phyloP scores from a whole-genome alignment of 2,888 invertebrate genomes.

The Parnassius apollo region DNA sequence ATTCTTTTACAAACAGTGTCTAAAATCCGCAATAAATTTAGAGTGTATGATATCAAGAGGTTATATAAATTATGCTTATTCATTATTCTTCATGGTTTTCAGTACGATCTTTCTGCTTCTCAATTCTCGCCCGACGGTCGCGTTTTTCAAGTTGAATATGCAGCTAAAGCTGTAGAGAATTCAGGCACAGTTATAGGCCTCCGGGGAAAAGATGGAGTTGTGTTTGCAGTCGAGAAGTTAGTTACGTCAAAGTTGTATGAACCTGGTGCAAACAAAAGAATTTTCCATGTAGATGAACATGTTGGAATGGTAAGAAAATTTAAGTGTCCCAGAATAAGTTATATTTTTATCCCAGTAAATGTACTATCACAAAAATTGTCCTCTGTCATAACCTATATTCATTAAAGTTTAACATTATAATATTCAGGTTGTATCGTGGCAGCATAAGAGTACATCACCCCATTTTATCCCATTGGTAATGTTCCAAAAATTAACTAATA shows the following conservation, averaged over 20 bases:
- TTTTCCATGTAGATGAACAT: slow-evolving; percentile 95
- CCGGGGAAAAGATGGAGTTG: slow-evolving; percentile 96
- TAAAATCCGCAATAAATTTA: neutral
- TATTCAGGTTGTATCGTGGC: no score
- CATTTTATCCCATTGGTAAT: no score
- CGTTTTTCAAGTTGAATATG: slow-evolving; percentile 99
- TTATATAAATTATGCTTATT: slow-evolving; percentile 33
- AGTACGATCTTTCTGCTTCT: slow-evolving; percentile 99
- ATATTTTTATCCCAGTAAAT: neutral
- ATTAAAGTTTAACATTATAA: no score
- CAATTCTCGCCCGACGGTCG: slow-evolving; percentile 99
- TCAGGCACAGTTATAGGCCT: slow-evolving; percentile 98
- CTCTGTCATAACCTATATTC: no score
- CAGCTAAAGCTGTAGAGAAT: slow-evolving; percentile 99
- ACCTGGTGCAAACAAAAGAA: slow-evolving; percentile 93
- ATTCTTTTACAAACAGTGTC: neutral
- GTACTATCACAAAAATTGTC: no score
- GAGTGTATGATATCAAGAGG: neutral
- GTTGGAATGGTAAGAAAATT: slow-evolving; percentile 90
- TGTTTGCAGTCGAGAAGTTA: slow-evolving; percentile 98
- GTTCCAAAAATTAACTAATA: no score
- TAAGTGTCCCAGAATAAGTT: neutral
- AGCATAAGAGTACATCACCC: no score
- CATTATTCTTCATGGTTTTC: slow-evolving; percentile 51
- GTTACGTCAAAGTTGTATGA: slow-evolving; percentile 96